phyloP scores from a whole-genome alignment of 2,113 vertebrate species.

The Aramus guarauna region DNA sequence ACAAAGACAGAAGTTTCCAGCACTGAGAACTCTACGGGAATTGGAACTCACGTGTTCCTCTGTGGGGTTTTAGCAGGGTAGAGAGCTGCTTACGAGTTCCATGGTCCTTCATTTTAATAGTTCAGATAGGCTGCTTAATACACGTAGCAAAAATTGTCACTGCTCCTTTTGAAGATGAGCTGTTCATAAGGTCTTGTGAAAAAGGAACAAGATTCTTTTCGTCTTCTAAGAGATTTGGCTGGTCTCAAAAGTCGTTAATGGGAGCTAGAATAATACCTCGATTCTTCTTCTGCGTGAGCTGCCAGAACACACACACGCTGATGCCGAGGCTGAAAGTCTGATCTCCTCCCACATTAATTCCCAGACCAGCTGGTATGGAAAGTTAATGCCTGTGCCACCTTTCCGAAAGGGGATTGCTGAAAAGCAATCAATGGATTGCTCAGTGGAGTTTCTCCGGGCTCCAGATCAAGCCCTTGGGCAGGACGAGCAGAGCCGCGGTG shows the following conservation, averaged over 20 bases:
- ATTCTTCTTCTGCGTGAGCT: accelerated
- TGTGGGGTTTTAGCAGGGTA: accelerated
- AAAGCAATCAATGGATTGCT: too few species aligned
- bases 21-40: accelerated
- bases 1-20: not conserved
- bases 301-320: not conserved
- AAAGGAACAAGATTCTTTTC: not conserved
- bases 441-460: not conserved
- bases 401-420: not conserved
- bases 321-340: not conserved
- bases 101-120: not conserved
- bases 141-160: accelerated
- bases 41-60: accelerated
- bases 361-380: not conserved
- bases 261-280: not conserved
- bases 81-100: not conserved
- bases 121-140: not conserved
- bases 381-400: not conserved
- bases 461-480: not conserved
- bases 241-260: not conserved
- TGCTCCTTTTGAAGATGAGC: not conserved
- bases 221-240: too few species aligned
- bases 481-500: not conserved
- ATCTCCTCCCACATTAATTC: not conserved
- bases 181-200: not conserved